Base-by-base conservation (phyloP, 2,888 invertebrate species). In the Lepidochitona cinerea region DNA sequence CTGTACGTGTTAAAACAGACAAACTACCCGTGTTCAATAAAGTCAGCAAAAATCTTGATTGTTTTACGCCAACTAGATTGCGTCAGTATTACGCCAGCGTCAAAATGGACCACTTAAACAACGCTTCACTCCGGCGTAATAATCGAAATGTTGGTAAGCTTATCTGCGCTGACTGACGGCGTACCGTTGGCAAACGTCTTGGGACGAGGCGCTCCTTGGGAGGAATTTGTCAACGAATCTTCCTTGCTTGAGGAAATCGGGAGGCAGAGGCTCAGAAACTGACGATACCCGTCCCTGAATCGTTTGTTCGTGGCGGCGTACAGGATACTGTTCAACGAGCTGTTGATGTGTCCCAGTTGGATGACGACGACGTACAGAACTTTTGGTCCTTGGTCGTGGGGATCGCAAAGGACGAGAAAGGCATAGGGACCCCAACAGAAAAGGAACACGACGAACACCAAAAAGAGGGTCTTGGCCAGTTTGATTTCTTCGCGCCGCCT, bases 361-460 rank as follows among this genome's bases (percentile, higher is more conserved):
- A 83, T 80, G 7, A 78, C 81, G 3, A 81, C 53, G 9, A 83
- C 79, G 71, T 83, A 84, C 0, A 82, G 68, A 35, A 79, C 75
- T 41, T 81, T 81, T 4, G 83, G 83, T 76, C 79, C 80, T 12
- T 29, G 49, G 66, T 83, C 83, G 23, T 74, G 32, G 18, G 66
- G 52, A 64, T 83, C 84, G 32, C 81, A 70, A n/a, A 83, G 70
- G 1, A 81, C 71, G 1, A 81, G 75, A 0, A 78, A 33, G 68
- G 83, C 80, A 37, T 82, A 83, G 7, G 83, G 79, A 23, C 79
- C 76, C 84, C 84, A 84, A 65, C 81, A 82, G 33, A 79, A 49
- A 3, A 84, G 71, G 68, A 83, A 84, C 26, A 79, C 79, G 5
- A 84, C 65, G 74, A 83, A 84, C 12, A 83, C 77, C 64, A 83